phyloP scores from a whole-genome alignment of 1,140 invertebrate genomes.

The Pentalonia nigronervosa region DNA sequence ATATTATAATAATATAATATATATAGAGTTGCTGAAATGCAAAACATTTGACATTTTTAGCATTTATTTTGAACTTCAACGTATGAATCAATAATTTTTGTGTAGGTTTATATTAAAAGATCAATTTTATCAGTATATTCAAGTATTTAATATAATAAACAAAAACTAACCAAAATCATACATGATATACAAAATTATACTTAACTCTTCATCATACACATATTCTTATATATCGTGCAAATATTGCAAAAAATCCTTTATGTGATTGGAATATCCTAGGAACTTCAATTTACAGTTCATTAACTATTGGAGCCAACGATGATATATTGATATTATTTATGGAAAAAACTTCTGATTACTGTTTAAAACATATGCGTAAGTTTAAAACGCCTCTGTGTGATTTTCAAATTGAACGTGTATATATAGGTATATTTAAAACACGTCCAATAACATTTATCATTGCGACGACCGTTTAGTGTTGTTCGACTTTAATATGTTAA shows the following conservation, averaged over 20 bases:
- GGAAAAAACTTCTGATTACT: background rate
- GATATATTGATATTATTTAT: background rate
- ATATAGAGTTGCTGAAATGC: background rate
- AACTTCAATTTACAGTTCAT: background rate
- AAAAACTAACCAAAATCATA: background rate
- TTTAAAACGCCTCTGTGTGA: background rate
- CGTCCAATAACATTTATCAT: background rate
- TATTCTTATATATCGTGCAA: background rate
- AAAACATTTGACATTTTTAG: background rate
- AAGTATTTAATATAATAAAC: background rate
- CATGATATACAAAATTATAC: too few species aligned
- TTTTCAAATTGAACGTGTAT: background rate
- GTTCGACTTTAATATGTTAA: background rate
- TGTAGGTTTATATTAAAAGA: too few species aligned
- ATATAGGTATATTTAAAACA: background rate
- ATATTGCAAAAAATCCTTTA: too few species aligned
- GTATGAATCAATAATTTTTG: background rate
- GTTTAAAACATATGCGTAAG: background rate
- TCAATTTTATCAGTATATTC: too few species aligned
- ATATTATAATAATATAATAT: background rate
- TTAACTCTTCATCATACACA: background rate
- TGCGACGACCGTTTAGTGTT: background rate
- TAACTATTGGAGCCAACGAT: background rate
- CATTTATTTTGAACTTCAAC: background rate
- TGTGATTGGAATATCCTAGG: too few species aligned